These are phyloP conservation scores for Rotaria magnacalcarata DNA, from an alignment of 2,888 invertebrate genomes.

Conservation along the genomic window DNA sequence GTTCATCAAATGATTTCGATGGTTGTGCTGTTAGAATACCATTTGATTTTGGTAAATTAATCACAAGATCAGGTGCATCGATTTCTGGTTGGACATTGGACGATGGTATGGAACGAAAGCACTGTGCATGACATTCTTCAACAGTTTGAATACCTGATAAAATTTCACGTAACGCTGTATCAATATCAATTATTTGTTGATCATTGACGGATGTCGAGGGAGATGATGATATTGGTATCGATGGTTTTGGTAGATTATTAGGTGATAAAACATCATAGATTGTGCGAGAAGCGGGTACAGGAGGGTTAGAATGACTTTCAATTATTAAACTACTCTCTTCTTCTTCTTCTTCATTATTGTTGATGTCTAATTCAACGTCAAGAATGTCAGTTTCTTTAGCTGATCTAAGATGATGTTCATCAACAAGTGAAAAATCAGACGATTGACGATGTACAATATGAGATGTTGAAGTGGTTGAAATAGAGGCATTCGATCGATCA, in stretches of 20 bases:
- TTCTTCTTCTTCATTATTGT: not conserved
- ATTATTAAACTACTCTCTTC: not conserved
- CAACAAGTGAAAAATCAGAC: not conserved
- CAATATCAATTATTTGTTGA: slow-evolving; percentile 52
- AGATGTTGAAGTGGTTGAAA: not conserved
- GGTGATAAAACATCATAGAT: not conserved
- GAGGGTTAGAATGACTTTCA: not conserved
- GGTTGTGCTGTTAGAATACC: not conserved
- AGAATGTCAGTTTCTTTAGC: not conserved
- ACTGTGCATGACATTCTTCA: slow-evolving; percentile 36
- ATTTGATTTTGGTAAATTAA: slow-evolving; percentile 18
- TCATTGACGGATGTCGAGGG: slow-evolving; percentile 8
- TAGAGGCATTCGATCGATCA: not conserved
- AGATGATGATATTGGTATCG: not conserved
- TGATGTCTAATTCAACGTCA: not conserved
- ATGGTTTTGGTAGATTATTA: not conserved
- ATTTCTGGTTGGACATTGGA: not conserved
- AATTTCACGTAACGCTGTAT: slow-evolving; percentile 58
- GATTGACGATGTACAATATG: not conserved
- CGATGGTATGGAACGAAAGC: not conserved
- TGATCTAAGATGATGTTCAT: not conserved
- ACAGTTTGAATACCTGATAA: slow-evolving; percentile 52
- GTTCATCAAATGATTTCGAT: slow-evolving; percentile 1
- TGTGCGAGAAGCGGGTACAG: not conserved
- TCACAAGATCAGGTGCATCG: slow-evolving; percentile 33